Conservation (phyloP, 2,888 invertebrate species). For the Harpalus rubripes region DNA sequence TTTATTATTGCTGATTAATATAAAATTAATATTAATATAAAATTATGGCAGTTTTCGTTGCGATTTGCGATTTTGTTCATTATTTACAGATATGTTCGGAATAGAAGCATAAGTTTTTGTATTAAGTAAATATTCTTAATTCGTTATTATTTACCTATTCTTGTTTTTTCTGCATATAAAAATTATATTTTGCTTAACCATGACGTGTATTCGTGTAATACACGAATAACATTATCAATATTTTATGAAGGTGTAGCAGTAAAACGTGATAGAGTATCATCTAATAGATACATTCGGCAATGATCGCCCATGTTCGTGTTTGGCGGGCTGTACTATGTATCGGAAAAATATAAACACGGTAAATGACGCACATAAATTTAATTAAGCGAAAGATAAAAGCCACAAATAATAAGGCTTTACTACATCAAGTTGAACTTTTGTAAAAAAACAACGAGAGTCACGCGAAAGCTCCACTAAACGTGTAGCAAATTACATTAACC, state of each 20-base stretch:
- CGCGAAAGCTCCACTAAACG: slow-evolving; percentile 77
- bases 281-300: slow-evolving; percentile 60
- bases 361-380: slow-evolving; percentile 66
- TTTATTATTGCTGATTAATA: no score
- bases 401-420: slow-evolving; percentile 75
- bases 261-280: slow-evolving; percentile 34
- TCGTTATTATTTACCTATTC: no score
- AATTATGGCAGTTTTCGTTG: no score
- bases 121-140: no score
- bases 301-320: slow-evolving; percentile 43
- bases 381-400: slow-evolving; percentile 75
- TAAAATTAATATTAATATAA: no score
- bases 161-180: no score
- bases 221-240: slow-evolving; percentile 8
- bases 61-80: no score
- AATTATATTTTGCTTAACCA: no score
- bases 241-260: slow-evolving; percentile 12
- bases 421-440: slow-evolving; percentile 71
- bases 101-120: no score
- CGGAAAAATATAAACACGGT: slow-evolving; percentile 62
- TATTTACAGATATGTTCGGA: no score
- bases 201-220: background rate
- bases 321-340: slow-evolving; percentile 46
- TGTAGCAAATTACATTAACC: slow-evolving; percentile 77
- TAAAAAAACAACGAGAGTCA: slow-evolving; percentile 74